Base-by-base conservation (phyloP, 2,797 vertebrate genomes). In the Fistularia tabacaria region DNA sequence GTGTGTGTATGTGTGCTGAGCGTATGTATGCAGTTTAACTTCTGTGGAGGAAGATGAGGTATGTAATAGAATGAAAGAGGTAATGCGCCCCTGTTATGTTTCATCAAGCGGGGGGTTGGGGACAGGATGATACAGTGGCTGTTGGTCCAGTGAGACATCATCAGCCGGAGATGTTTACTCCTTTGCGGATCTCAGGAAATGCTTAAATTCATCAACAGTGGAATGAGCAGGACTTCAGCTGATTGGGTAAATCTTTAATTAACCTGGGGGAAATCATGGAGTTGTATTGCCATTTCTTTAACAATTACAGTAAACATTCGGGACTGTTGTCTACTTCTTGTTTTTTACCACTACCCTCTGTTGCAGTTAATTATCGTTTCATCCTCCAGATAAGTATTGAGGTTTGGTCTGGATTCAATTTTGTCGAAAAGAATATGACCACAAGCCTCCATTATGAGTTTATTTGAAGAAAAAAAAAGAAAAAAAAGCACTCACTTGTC, bases 61-160 rank as follows among this genome's bases (percentile, higher is more conserved):
- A 71, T 77, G 84, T 69, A 73, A 77, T 49, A 58, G 58, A 64
- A 68, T 59, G 57, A 68, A 51, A 53, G 52, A 37, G 39, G 76
- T 79, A 69, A 82, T 73, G 71, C 71, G 69, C 64, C 66, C 57
- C 44, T 15, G 85, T 82, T 83, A 76, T 70, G 83, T 82, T 79
- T 71, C 76, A 85, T 85, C 85, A 82, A 42, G 64, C 62, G 43
- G 54, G 62, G 10, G 54, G 14, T 13, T 9, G 44, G 38, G 45
- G 15, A 10, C 7, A 14, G 42, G 54, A 58, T 53, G 64, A 3
- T 60, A 64, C 65, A 69, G 7, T 63, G 66, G 64, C 67, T 54
- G 66, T 52, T 8, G 57, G 73, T 76, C 78, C 60, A 0, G 52
- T 0, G 57, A 83, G 69, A 77, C 74, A 55, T 51, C 48, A 46